Evolutionary conservation across 2,113 vertebrate species (phyloP).

Genomic region (Hippocampus zosterae): DNA sequence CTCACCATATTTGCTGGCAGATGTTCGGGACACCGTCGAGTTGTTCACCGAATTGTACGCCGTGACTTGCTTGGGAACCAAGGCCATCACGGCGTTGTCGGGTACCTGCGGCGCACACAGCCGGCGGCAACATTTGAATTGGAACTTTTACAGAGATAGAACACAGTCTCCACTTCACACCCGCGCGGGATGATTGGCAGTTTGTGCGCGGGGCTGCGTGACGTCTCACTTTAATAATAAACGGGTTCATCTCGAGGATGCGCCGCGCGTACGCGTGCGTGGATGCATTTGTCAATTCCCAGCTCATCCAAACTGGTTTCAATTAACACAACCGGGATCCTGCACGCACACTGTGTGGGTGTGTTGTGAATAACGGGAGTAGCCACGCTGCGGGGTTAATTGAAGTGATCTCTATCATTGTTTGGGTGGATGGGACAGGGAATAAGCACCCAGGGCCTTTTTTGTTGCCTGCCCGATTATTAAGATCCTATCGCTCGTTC

Average conservation of each 20-base stretch:
- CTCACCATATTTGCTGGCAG: slow-evolving; percentile 95
- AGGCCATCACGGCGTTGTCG: slow-evolving; percentile 90
- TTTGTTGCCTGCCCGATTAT: slow-evolving; percentile 23
- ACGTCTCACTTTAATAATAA: slow-evolving; percentile 61
- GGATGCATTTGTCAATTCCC: slow-evolving; percentile 30
- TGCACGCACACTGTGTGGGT: slow-evolving; percentile 10
- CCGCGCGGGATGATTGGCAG: slow-evolving; percentile 47
- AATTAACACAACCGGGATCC: slow-evolving; percentile 59
- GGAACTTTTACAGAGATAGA: slow-evolving; percentile 18
- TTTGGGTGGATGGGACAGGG: slow-evolving; percentile 40
- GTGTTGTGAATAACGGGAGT: slow-evolving; percentile 51
- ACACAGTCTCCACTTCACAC: slow-evolving; percentile 27
- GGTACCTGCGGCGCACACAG: slow-evolving; percentile 74
- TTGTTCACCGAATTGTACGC: slow-evolving; percentile 97
- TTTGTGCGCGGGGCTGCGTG: slow-evolving; percentile 28
- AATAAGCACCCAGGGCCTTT: slow-evolving; percentile 29
- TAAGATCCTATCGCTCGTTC: slow-evolving; percentile 57
- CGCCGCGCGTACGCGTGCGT: slow-evolving; percentile 14
- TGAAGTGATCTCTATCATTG: slow-evolving; percentile 60
- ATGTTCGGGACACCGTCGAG: slow-evolving; percentile 92
- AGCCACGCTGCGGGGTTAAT: slow-evolving; percentile 58
- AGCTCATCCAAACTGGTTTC: slow-evolving; percentile 55
- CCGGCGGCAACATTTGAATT: slow-evolving; percentile 2
- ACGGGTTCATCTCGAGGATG: slow-evolving; percentile 29
- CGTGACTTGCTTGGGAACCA: slow-evolving; percentile 97